Base-by-base conservation (phyloP, 2,113 vertebrate genomes). In the Bos indicus region DNA sequence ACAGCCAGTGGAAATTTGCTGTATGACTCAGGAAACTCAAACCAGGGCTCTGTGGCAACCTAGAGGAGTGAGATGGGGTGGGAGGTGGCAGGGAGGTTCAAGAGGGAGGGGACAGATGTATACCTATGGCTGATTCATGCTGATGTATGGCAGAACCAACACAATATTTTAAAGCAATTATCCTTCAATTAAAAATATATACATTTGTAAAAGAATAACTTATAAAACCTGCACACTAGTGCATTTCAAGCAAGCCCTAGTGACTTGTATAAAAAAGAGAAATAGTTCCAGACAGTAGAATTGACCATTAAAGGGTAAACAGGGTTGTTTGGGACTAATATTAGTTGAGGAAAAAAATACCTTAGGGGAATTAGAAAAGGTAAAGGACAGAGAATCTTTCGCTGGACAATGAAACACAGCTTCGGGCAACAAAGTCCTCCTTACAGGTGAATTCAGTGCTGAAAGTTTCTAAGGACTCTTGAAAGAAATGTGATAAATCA, bases 311-410 rank as follows among this genome's bases (percentile, higher is more conserved):
- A 60, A 81, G 14, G 6, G 48, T 54, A 90, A 54, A 54, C 67
- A 92, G 36, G 12, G 19, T 74, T 92, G 4, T 40, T 56, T 85
- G 52, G 17, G 67, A 54, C 25, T 92, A 85, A 62, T 30, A 40
- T 26, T 92, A 94, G 28, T 36, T 92, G 62, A 92, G 84, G 54
- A 88, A 85, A 92, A 90, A 92, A 90, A n/a, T 90, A 46, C 13
- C 21, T 46, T 56, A 16, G n/a, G 82, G 19, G 30, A 92, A 83
- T 88, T 64, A 77, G 48, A 93, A 88, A 67, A 90, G 11, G 5
- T 48, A 43, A 17, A 86, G 5, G 30, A 85, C n/a, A 94, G 26
- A 86, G 30, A 54, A 48, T 46, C 15, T 90, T 57, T 86, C 23
- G 1, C 48, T 64, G 59, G 21, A 15, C 36, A 80, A 36, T 40